Conservation (phyloP, 2,113 vertebrate species). For the Cettia cetti region DNA sequence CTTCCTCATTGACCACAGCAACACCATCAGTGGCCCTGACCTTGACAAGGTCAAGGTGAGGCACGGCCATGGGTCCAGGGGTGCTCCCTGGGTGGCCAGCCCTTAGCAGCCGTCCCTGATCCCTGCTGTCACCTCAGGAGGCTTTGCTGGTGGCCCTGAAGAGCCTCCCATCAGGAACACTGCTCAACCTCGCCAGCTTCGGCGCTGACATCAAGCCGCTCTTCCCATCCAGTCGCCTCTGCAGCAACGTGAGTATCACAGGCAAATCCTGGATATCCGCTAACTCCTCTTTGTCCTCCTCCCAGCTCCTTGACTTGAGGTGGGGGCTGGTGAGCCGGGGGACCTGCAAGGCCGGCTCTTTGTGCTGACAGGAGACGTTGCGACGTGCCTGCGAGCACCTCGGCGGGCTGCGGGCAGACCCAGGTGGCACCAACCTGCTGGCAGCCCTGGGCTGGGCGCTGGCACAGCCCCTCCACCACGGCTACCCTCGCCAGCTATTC, state of each 20-base stretch:
- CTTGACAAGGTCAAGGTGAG: constrained; percentile 80
- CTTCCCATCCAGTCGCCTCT: constrained; percentile 85
- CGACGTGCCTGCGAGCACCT: constrained; percentile 78
- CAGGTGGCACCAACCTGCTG: constrained; percentile 77
- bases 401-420: constrained; percentile 69
- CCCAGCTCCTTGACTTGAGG: rapidly evolving
- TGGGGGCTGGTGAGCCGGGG: rapidly evolving
- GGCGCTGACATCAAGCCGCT: constrained; percentile 76
- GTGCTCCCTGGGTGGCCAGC: background rate
- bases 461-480: constrained; percentile 82
- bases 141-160: constrained; percentile 88
- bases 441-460: constrained; percentile 84
- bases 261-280: background rate
- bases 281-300: background rate
- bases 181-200: constrained; percentile 85
- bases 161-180: constrained; percentile 84
- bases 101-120: background rate
- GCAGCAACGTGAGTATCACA: constrained; percentile 80
- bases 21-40: constrained; percentile 67
- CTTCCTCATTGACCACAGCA: constrained; percentile 84
- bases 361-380: constrained; percentile 73
- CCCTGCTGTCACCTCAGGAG: constrained; percentile 73
- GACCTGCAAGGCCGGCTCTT: rapidly evolving
- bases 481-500: constrained; percentile 91
- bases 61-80: rapidly evolving